Percentiles rank a stretch among this genome's conserved stretches.
Evolutionary conservation across 2,888 invertebrate species (phyloP).

Genomic region (Melipona beecheii): DNA sequence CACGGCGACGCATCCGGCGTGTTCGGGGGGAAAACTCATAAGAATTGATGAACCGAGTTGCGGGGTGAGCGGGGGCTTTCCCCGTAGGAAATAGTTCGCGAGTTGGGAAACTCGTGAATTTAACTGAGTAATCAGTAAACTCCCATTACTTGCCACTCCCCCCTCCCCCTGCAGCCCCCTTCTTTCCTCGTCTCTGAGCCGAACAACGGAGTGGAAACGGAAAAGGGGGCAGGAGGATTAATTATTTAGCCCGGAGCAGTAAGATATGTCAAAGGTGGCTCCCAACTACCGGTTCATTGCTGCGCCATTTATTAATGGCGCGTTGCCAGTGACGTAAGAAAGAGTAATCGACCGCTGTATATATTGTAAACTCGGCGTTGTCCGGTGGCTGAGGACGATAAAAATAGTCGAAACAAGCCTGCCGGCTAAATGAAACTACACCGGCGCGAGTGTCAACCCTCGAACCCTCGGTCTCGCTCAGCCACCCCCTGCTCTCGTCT

Average conservation of each 20-base stretch:
- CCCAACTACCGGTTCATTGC: constrained; percentile 44
- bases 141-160: constrained; percentile 53
- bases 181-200: background rate
- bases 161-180: too few species aligned
- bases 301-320: constrained; percentile 57
- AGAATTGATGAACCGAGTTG: constrained; percentile 61
- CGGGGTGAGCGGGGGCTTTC: background rate
- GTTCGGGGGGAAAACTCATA: constrained; percentile 53
- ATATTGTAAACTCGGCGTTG: constrained; percentile 37
- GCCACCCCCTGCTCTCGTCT: background rate
- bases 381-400: constrained; percentile 34
- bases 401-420: constrained; percentile 10
- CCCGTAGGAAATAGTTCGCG: constrained; percentile 53
- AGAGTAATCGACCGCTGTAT: constrained; percentile 51
- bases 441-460: background rate
- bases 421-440: constrained; percentile 33
- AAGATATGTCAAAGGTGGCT: constrained; percentile 62
- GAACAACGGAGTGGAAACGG: background rate
- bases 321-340: constrained; percentile 50
- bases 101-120: constrained; percentile 63
- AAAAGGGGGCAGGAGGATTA: constrained; percentile 35
- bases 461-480: too few species aligned
- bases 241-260: constrained; percentile 63
- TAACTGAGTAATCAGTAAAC: constrained; percentile 69
- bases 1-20: background rate